Evolutionary conservation across 2,888 invertebrate species (phyloP), one percentile per base, ranked within the genome.

Genomic region (Endotricha flammealis): DNA sequence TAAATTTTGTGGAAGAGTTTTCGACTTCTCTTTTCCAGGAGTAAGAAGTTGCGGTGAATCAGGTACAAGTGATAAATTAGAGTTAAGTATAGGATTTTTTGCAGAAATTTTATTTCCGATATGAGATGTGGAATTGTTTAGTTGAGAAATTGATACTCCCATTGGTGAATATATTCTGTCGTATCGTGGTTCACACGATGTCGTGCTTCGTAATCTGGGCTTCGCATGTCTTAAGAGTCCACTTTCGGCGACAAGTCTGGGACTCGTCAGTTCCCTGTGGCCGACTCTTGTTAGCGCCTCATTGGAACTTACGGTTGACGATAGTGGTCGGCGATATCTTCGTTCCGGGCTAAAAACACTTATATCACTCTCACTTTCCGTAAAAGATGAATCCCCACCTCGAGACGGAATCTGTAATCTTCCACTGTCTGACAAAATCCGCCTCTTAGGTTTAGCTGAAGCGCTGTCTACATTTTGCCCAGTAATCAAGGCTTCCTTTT

Each of bases 1-100:
- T 11, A 90, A 70, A 70, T 89, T 90, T 69, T 90, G 90, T 29
- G 90, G 90, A 39, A 90, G 66, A 1, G 90, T 90, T 73, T 89
- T 90, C 1, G 90, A 88, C 68, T 90, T 90, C 51, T 89, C 88
- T 50, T 79, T 87, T 4, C 57, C 61, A 17, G 80, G 76, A 10
- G 78, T 60, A 12, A 71, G 48, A 77, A 91, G 49, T 53, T 78
- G 78, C 6, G 86, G 83, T 1, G 82, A 79, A 48, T 87, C 85
- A 11, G 86, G 77, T 59, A 86, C 76, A 24, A 87, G 52, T 4
- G 86, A 87, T 39, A 87, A 57, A 53, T 87, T 85, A 2, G 83
- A 86, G 49, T 80, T 80, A 51, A 80, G 69, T 36, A 82, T 73
- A 29, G 76, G 73, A 45, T 54, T 70, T 50, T 76, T 79, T 3